These are phyloP conservation scores for Psilopsiagon aymara DNA, from an alignment of 2,113 vertebrate species.

Conservation along the genomic window DNA sequence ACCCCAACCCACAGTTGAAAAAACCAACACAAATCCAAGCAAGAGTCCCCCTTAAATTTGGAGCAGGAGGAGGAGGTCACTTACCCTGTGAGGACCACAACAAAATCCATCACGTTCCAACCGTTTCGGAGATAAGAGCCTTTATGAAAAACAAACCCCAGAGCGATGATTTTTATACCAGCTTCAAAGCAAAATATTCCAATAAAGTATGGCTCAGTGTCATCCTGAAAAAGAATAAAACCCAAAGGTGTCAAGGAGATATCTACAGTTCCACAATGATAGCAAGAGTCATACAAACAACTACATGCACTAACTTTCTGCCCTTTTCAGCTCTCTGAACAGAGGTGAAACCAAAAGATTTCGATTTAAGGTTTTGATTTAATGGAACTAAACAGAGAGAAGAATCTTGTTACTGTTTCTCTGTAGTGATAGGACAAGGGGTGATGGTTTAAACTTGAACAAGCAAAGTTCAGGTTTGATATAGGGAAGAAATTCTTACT, in stretches of 20 bases:
- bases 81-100: constrained; percentile 97
- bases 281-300: neutral
- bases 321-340: neutral
- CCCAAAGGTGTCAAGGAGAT: neutral
- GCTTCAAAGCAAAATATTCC: constrained; percentile 99
- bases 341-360: neutral
- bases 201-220: constrained; percentile 99
- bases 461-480: neutral
- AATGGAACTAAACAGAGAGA: neutral
- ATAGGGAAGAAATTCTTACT: neutral
- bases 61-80: constrained; percentile 13
- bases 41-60: neutral
- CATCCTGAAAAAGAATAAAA: constrained; percentile 78
- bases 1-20: neutral
- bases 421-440: neutral
- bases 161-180: constrained; percentile 97
- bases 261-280: accelerated
- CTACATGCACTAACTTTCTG: accelerated
- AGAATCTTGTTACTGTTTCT: neutral
- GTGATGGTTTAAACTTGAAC: neutral
- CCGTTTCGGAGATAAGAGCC: constrained; percentile 95
- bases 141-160: constrained; percentile 96
- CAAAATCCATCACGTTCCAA: constrained; percentile 99
- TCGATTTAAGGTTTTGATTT: neutral
- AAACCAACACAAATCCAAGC: neutral